Evolutionary conservation across 1,140 invertebrate genomes (phyloP).

Genomic region (Drosophila grimshawi): DNA sequence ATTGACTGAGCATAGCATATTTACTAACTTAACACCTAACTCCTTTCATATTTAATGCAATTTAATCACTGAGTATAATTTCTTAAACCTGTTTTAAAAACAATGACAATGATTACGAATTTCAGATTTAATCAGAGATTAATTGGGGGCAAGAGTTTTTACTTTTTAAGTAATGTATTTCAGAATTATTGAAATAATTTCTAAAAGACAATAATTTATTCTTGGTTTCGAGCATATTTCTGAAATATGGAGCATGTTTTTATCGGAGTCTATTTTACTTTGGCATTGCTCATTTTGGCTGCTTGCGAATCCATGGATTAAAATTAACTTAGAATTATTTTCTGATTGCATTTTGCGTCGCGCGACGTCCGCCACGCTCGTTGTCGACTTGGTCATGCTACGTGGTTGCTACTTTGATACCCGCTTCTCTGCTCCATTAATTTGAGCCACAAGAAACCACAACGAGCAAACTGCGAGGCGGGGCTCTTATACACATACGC

Average conservation of each 20-base stretch:
- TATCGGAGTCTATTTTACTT: not conserved
- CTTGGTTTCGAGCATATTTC: too few species aligned
- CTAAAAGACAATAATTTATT: too few species aligned
- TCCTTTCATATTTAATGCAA: too few species aligned
- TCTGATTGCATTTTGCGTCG: constrained; percentile 56
- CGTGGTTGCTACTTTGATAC: constrained; percentile 39
- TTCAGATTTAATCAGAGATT: too few species aligned
- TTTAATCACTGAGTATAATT: too few species aligned
- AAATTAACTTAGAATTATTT: constrained; percentile 60
- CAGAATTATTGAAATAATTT: too few species aligned
- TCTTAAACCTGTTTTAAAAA: too few species aligned
- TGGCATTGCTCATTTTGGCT: constrained; percentile 11
- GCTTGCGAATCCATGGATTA: constrained; percentile 10
- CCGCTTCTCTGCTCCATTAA: constrained; percentile 53
- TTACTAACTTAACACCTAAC: too few species aligned
- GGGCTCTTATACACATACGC: constrained; percentile 5
- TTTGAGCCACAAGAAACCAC: constrained; percentile 50
- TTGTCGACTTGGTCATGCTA: constrained; percentile 19
- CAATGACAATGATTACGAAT: too few species aligned
- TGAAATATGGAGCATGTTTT: not conserved
- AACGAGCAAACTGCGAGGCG: constrained; percentile 15
- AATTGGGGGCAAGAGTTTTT: too few species aligned
- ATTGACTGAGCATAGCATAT: too few species aligned
- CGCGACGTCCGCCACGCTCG: constrained; percentile 1
- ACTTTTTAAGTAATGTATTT: too few species aligned